Evolutionary conservation across 2,797 vertebrate genomes (phyloP), one percentile per base, ranked within the genome.

Genomic region (Lemur catta): DNA sequence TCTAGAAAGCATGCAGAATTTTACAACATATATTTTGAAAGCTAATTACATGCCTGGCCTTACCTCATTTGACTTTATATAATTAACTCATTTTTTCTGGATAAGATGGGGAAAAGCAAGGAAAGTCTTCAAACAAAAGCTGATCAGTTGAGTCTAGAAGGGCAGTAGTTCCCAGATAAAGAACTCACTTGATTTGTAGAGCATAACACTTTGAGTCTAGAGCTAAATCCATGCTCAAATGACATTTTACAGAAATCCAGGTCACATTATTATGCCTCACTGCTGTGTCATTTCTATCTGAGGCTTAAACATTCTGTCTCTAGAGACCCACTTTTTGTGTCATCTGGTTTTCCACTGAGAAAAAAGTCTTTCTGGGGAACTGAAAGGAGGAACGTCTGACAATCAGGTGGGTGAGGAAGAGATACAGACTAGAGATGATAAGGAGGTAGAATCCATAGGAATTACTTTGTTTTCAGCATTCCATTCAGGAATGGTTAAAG

Each of bases 401-500:
- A 52, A 17, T 61, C 4, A 18, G 43, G 22, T 85, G 20, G 17
- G 18, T 30, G 28, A 92, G 22, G 55, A 84, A n/a, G 11, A 61
- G 3, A 76, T 59, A 20, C 50, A 55, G 8, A 72, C n/a, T 80
- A 78, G 15, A 43, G 26, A 89, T 61, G 41, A 63, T 38, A 76
- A 95, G 33, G n/a, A 78, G 9, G 48, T 75, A 57, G 33, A 94
- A 89, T 85, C 22, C 41, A 24, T 35, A 43, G 7, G 46, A 76
- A 59, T 89, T 61, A 50, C n/a, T 26, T 57, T 89, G 69, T 52
- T 74, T 79, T 75, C 30, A 41, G 55, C 85, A 17, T 52, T 24
- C n/a, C 52, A 92, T 82, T 94, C 74, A 94, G 35, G n/a, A 94
- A 78, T 38, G 61, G 22, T 72, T 96, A 74, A 85, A 89, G 81